Conservation (phyloP, 2,797 vertebrate species). For the Anomalospiza imberbis region DNA sequence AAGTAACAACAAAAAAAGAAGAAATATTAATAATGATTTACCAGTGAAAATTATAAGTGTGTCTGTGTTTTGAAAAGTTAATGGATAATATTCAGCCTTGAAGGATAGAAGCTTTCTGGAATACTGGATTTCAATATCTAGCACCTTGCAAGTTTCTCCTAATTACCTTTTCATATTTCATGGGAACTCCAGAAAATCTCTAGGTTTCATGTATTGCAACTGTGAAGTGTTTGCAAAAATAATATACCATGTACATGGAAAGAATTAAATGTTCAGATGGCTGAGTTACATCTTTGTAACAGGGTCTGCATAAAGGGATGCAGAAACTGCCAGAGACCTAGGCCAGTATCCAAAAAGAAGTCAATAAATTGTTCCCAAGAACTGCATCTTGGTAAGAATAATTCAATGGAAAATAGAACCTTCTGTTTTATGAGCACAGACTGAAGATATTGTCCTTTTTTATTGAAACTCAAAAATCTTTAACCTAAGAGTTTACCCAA, state of each 20-base stretch:
- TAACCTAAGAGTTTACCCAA: neutral
- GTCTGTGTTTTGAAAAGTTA: neutral
- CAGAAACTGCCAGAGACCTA: neutral
- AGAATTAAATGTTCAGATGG: neutral
- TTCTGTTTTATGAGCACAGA: neutral
- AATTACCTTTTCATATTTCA: neutral
- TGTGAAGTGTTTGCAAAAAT: neutral
- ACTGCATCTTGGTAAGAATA: neutral
- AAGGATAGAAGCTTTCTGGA: neutral
- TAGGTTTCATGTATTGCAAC: neutral
- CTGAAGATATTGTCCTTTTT: neutral
- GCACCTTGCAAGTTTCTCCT: neutral
- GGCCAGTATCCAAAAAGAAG: neutral
- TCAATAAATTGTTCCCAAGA: slow-evolving; percentile 3
- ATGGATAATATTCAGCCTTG: neutral
- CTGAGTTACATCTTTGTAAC: neutral
- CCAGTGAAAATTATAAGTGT: neutral
- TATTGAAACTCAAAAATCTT: neutral
- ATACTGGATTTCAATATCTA: neutral
- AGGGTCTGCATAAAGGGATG: neutral
- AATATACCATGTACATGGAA: neutral
- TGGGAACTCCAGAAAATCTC: neutral
- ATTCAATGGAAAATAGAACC: neutral
- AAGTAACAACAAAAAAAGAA: neutral
- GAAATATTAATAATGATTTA: neutral